These are phyloP conservation scores for Notechis scutatus DNA, from an alignment of 2,113 vertebrate genomes.

Conservation along the genomic window DNA sequence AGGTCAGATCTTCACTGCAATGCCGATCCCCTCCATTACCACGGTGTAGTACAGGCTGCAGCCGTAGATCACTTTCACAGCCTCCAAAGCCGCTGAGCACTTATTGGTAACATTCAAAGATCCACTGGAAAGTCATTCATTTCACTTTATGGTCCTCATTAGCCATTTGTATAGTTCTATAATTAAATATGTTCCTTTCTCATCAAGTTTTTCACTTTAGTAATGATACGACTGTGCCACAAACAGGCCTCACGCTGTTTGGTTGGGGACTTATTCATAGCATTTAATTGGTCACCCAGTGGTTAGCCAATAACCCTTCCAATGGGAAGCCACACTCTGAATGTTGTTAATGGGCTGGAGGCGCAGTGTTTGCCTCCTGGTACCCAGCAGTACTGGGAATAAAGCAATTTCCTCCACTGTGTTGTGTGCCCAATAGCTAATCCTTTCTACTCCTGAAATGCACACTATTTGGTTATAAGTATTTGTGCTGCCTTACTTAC, in stretches of 20 bases:
- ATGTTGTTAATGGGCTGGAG: conserved; percentile 83
- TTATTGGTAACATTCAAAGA: conserved; percentile 82
- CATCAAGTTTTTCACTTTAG: conserved; percentile 87
- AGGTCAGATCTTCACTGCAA: conserved; percentile 76
- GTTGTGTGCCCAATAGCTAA: conserved; percentile 86
- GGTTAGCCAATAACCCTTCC: conserved; percentile 88
- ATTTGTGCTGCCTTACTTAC: conserved; percentile 84
- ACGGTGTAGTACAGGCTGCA: conserved; percentile 55
- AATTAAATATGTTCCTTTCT: conserved; percentile 88
- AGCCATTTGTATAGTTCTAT: conserved; percentile 87
- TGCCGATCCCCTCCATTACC: conserved; percentile 77
- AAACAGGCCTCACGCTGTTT: conserved; percentile 85
- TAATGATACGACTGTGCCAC: conserved; percentile 86
- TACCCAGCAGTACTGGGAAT: conserved; percentile 86
- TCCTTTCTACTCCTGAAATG: conserved; percentile 84
- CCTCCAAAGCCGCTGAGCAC: conserved; percentile 76
- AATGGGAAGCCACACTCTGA: conserved; percentile 81
- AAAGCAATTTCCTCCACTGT: conserved; percentile 87
- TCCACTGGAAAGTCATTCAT: conserved; percentile 83
- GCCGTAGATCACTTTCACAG: conserved; percentile 78
- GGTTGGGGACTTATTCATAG: conserved; percentile 87
- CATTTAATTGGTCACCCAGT: conserved; percentile 89
- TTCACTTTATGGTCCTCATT: conserved; percentile 86
- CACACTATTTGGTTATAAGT: conserved; percentile 87
- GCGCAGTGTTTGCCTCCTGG: conserved; percentile 83